phyloP scores from a whole-genome alignment of 2,888 invertebrate genomes.

The Agonopterix arenella region DNA sequence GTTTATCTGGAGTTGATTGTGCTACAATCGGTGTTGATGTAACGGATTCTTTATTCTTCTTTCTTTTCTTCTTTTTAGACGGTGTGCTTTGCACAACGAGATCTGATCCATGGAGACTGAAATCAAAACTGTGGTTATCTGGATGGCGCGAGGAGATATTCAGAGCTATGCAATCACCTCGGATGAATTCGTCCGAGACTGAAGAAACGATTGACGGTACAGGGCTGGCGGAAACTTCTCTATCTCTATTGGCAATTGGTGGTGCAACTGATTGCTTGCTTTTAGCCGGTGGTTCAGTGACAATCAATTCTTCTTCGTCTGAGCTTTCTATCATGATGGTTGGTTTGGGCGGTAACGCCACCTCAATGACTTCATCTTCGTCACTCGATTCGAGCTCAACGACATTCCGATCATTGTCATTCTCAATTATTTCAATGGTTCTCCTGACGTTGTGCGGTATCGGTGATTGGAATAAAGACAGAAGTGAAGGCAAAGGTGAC shows the following conservation, averaged over 20 bases:
- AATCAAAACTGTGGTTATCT: slow-evolving; percentile 62
- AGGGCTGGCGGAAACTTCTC: slow-evolving; percentile 57
- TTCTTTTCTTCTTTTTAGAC: slow-evolving; percentile 59
- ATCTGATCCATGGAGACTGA: slow-evolving; percentile 67
- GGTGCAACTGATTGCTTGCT: slow-evolving; percentile 14
- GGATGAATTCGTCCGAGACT: slow-evolving; percentile 69
- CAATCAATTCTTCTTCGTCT: slow-evolving; percentile 56
- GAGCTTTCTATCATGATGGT: slow-evolving; percentile 70
- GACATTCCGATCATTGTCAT: slow-evolving; percentile 32
- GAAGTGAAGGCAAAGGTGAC: slow-evolving; percentile 28
- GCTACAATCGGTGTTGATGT: slow-evolving; percentile 39
- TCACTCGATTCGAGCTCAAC: slow-evolving; percentile 56
- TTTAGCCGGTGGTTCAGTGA: slow-evolving; percentile 21
- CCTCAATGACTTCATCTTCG: slow-evolving; percentile 69
- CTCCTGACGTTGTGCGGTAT: slow-evolving; percentile 41
- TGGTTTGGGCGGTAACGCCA: slow-evolving; percentile 62
- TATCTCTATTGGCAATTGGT: slow-evolving; percentile 17
- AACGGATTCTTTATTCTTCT: slow-evolving; percentile 47
- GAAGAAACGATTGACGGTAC: slow-evolving; percentile 69
- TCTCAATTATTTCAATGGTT: slow-evolving; percentile 53
- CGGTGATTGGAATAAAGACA: slow-evolving; percentile 49
- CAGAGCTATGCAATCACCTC: slow-evolving; percentile 65
- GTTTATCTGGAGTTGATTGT: slow-evolving; percentile 19
- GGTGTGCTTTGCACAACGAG: slow-evolving; percentile 49
- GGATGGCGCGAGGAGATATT: slow-evolving; percentile 60